Evolutionary conservation across 2,797 vertebrate species (phyloP), one percentile per base, ranked within the genome.

Genomic region (Melanotaenia boesemani): DNA sequence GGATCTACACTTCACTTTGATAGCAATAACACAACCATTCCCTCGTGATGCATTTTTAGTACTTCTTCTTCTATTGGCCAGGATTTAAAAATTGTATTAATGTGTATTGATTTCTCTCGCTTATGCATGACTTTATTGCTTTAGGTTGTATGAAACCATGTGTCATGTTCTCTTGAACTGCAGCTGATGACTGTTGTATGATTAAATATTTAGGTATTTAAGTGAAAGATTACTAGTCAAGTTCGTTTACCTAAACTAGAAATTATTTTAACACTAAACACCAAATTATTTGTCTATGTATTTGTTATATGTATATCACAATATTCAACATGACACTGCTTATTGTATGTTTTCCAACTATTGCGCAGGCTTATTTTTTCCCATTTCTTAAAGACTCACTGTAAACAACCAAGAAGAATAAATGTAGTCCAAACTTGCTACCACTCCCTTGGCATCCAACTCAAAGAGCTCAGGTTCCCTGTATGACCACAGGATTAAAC

Each of bases 401-500:
- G 34, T 37, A 62, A 24, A n/a, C 30, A 56, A 6, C 62, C 58
- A 50, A 39, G 22, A 77, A 73, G 76, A 67, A 70, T 76, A 28
- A 78, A 79, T 28, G 55, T 44, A 62, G 64, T 10, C 52, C 60
- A 67, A 65, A 71, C 18, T n/a, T 57, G 30, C 52, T 66, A 6
- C 39, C 67, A 48, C 65, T 74, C 71, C 59, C 75, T 81, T 80
- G 70, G 58, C 62, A 67, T 75, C 16, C 66, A 57, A 41, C 18
- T 57, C 55, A 60, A 60, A 32, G 52, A 61, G 66, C 80, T 91
- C 61, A 79, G 69, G 73, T 88, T 90, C 54, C 72, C 41, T 72
- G 56, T 69, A 58, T 72, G 71, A 81, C 75, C 73, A 67, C 70
- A 75, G 55, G 67, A 77, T 84, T 83, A 80, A 59, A 65, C 63